Base-by-base conservation (phyloP, 2,888 invertebrate genomes). In the Protodeltote pygarga region DNA sequence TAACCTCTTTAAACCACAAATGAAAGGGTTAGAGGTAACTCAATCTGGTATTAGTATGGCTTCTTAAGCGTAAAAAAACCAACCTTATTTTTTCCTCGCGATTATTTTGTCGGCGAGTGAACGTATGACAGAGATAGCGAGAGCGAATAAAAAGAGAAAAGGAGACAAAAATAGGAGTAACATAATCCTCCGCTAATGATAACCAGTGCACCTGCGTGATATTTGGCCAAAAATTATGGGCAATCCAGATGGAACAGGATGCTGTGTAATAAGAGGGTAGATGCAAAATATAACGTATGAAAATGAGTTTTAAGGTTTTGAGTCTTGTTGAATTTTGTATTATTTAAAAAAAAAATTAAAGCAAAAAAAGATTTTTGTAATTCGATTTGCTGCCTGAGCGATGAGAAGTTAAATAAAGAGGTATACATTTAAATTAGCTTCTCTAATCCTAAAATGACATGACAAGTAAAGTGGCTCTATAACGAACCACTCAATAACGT, bases 201-300 rank as follows among this genome's bases (percentile, higher is more conserved):
- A 82, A 80, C 77, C 77, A 79, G 75, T 77, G 80, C 88, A 89
- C 87, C 89, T 89, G 89, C 73, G 78, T 70, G 75, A 79, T 81
- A 75, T 80, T 73, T 74, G 71, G 57, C 46, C 66, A 60, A 75
- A 80, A 84, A 85, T 83, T 84, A 85, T 79, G 73, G 75, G 66
- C 71, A 63, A 61, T 64, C 65, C 74, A 73, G 72, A 78, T 68
- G 74, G 74, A 77, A 74, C 63, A 64, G 71, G 65, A 69, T 70
- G 71, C 38, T 61, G 46, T 54, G 60, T 73, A 77, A 75, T 73
- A 71, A 65, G 63, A 65, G 63, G 62, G 62, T 40, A 34, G 47
- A 59, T 52, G 34, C 39, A 54, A 67, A 71, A 59, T 71, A 58
- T 10, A 32, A 25, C 28, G 23, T 32, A 28, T 25, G 51, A 35